Base-by-base conservation (phyloP, 2,797 vertebrate species). In the Muraenolepis orangiensis region DNA sequence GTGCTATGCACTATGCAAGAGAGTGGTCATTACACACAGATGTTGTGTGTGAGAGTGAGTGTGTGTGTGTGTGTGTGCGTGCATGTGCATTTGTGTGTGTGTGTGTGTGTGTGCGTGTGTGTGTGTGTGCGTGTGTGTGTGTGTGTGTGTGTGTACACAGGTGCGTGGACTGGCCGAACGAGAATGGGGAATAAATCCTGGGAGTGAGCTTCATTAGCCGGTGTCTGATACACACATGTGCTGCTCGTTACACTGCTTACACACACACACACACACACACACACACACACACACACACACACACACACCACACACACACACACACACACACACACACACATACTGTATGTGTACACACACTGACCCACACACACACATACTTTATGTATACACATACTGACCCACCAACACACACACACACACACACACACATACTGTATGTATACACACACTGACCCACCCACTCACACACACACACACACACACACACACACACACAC, bases 141-240 rank as follows among this genome's bases (percentile, higher is more conserved):
- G 57, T 71, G 69, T 36, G 72, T 74, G 70, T 40, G 73, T 83
- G 81, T 86, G 77, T 84, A 91, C 88, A 93, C 93, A 94, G 93
- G 93, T 94, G 94, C 93, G 89, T 86, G 74, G 86, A 89, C 86
- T 81, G 88, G 86, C 86, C 81, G 83, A 90, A 80, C 76, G 87
- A 87, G 89, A 82, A 89, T 88, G 76, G 84, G 91, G 93, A 93
- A 93, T 91, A 93, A 92, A 93, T 92, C 93, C 93, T 89, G 82
- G 82, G 86, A 88, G 87, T 87, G 86, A 84, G 86, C 89, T 92
- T 93, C 89, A 89, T 93, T 93, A 92, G 91, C 82, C 66, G 74
- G 82, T 80, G 89, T 90, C 82, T n/a, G 79, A 89, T 86, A 85
- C 85, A 87, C 89, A 92, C 91, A 94, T 92, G 91, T 93, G 92